Conservation (phyloP, 2,888 invertebrate genomes). For the Oscheius sp. region DNA sequence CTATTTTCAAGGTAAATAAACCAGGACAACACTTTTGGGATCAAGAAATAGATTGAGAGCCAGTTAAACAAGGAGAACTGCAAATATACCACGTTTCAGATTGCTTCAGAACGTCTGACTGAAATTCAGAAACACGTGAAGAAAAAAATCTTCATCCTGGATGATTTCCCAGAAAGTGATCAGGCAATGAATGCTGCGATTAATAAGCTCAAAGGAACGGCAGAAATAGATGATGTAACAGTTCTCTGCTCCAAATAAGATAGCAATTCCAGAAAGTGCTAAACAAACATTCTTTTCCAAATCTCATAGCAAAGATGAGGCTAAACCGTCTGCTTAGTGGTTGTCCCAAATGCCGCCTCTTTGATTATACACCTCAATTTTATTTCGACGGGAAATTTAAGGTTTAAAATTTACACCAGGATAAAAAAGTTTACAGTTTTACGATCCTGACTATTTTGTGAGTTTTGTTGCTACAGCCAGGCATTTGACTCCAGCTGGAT, state of each 20-base stretch:
- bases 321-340: neutral
- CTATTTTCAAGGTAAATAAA: neutral
- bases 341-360: conserved; percentile 11
- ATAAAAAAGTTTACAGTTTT: neutral
- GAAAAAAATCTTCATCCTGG: conserved; percentile 7
- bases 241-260: too few relatives aligned
- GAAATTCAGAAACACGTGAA: conserved; percentile 20
- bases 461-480: conserved; percentile 1
- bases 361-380: conserved; percentile 18
- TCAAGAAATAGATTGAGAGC: too few relatives aligned
- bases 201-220: neutral
- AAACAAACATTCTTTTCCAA: neutral
- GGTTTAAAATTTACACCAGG: neutral
- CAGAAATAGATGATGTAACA: neutral
- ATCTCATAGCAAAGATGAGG: neutral
- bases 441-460: conserved; percentile 1
- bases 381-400: conserved; percentile 11
- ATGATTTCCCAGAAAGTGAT: conserved; percentile 1
- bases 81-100: too few relatives aligned
- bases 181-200: neutral
- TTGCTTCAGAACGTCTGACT: neutral
- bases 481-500: conserved; percentile 7
- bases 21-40: too few relatives aligned
- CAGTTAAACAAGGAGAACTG: too few relatives aligned
- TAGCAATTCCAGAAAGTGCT: neutral